phyloP scores from a whole-genome alignment of 2,797 vertebrate genomes.

The Coracias cyanogaster region DNA sequence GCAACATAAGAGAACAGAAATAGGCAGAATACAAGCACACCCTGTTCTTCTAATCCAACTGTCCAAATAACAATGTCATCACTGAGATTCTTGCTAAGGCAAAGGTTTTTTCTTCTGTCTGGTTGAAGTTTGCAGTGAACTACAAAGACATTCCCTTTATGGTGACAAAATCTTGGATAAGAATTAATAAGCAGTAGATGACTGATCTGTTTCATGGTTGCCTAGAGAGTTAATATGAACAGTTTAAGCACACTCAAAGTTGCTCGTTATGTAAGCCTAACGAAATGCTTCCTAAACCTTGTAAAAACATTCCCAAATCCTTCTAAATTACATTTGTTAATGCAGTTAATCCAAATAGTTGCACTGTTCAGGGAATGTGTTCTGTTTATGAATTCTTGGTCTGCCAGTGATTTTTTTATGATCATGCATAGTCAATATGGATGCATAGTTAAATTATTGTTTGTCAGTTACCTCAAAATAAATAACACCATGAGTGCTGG shows the following conservation, averaged over 20 bases:
- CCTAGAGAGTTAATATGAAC: not conserved
- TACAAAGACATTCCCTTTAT: not conserved
- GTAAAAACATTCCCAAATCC: slow-evolving; percentile 37
- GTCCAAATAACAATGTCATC: accelerated
- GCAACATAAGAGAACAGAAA: not conserved
- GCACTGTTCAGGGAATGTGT: not conserved
- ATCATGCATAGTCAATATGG: not conserved
- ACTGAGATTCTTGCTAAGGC: not conserved
- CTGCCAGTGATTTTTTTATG: not conserved
- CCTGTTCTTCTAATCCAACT: not conserved
- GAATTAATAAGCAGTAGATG: not conserved
- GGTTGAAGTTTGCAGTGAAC: not conserved
- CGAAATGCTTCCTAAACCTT: slow-evolving; percentile 54
- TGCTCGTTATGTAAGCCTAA: slow-evolving; percentile 9
- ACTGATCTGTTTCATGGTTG: not conserved
- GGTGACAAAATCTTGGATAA: not conserved
- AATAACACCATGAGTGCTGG: not conserved
- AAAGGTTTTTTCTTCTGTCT: not conserved
- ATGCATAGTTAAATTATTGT: not conserved
- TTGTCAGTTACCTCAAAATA: not conserved
- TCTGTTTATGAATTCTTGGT: not conserved
- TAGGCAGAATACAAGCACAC: not conserved
- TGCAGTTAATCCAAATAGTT: slow-evolving; percentile 33
- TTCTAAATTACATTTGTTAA: slow-evolving; percentile 38
- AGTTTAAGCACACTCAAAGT: not conserved